Percentiles rank a stretch among this genome's conserved stretches.
Conservation (phyloP, 1,140 invertebrate genomes). For the Cydia amplana region DNA sequence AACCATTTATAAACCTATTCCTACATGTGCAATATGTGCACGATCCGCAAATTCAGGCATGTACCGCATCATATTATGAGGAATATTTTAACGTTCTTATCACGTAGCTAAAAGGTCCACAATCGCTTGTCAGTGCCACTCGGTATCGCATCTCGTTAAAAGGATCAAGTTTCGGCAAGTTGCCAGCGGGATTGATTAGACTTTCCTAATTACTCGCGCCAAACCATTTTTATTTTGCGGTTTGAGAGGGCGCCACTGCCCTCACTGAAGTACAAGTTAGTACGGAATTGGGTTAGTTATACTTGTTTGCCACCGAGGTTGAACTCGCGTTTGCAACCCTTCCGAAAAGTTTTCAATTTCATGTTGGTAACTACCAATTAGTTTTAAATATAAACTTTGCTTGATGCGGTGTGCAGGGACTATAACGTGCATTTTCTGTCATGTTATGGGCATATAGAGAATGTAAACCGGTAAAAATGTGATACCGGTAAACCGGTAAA, state of each 20-base stretch:
- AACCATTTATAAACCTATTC: too few relatives aligned
- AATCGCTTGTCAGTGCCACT: not conserved
- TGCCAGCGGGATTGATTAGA: conserved; percentile 18
- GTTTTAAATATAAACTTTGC: conserved; percentile 1
- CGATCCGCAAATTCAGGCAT: too few relatives aligned
- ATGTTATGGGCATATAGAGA: too few relatives aligned
- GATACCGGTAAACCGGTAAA: too few relatives aligned
- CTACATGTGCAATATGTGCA: too few relatives aligned
- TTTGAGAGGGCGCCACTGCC: conserved; percentile 12
- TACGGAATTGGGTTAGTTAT: not conserved
- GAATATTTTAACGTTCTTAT: not conserved
- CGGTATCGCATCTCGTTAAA: not conserved
- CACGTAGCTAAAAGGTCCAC: not conserved
- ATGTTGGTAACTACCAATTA: conserved; percentile 11
- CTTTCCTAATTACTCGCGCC: not conserved
- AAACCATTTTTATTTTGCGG: conserved; percentile 8
- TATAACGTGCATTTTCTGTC: not conserved
- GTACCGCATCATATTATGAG: too few relatives aligned
- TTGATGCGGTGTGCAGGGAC: not conserved
- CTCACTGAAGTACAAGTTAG: not conserved
- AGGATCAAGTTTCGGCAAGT: conserved; percentile 15
- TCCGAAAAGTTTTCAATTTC: not conserved
- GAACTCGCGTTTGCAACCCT: not conserved
- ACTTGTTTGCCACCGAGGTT: not conserved
- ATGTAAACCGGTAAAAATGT: too few relatives aligned